Percentiles rank a stretch among this genome's conserved stretches.
Evolutionary conservation across 2,113 vertebrate species (phyloP).

Genomic region (Peucedramus taeniatus): DNA sequence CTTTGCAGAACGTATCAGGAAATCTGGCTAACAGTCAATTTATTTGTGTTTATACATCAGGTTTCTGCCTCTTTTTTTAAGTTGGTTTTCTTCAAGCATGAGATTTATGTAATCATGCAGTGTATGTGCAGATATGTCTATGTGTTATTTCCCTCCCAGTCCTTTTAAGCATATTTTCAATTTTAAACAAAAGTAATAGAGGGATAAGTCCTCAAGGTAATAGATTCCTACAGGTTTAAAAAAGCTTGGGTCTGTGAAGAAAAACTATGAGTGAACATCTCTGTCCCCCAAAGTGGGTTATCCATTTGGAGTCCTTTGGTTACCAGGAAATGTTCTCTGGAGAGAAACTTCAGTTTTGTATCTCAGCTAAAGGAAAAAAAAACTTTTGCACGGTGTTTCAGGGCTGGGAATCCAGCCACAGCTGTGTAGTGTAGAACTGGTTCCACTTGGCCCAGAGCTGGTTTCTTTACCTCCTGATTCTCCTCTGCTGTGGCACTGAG

Average conservation of each 20-base stretch:
- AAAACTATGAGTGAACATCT: background rate
- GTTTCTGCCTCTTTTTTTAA: background rate
- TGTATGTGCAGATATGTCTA: background rate
- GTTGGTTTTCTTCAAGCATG: fast-evolving
- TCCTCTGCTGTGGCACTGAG: background rate
- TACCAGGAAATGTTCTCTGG: background rate
- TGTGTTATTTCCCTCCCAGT: background rate
- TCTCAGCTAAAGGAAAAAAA: background rate
- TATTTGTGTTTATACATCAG: background rate
- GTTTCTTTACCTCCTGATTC: background rate
- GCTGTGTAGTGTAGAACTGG: background rate
- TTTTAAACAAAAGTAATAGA: background rate
- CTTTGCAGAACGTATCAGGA: background rate
- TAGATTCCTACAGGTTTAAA: background rate
- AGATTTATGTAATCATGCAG: background rate
- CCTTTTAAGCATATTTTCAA: background rate
- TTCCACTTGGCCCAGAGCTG: background rate
- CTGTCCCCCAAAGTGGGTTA: fast-evolving
- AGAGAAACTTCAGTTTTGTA: background rate
- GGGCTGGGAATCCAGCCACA: background rate
- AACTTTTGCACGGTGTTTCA: background rate
- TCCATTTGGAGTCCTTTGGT: background rate
- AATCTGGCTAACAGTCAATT: background rate
- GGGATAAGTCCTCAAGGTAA: background rate
- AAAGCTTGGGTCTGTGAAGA: background rate